Evolutionary conservation across 2,888 invertebrate species (phyloP), one percentile per base, ranked within the genome.

Genomic region (Yponomeuta sedellus): DNA sequence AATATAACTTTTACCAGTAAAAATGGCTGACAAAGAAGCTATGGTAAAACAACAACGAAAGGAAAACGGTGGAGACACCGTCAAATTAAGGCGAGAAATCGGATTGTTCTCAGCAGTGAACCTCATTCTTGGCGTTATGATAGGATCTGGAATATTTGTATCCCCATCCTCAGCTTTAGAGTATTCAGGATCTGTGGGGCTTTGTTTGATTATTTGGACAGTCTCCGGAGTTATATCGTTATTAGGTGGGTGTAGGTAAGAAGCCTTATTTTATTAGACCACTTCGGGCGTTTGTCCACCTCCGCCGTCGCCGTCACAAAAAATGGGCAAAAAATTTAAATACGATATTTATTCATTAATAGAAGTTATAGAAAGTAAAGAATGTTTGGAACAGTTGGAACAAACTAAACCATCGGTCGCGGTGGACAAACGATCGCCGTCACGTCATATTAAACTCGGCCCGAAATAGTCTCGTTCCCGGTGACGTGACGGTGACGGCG

Each of bases 91-190:
- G 81, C 88, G 96, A 71, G 94, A 95, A 79, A 86, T 97, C 64
- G 97, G 97, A 0, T 91, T 97, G 1, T 93, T 96, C 77, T 96
- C 96, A 64, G 97, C 97, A 8, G 93, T 96, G 40, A 96, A 95
- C 77, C 92, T 97, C 71, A 97, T 97, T 71, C 92, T 97, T 12
- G 96, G 97, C 65, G 96, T 97, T 6, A 97, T 97, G 97, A 97
- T 97, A 71, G 97, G 97, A 61, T 97, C 97, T 10, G 97, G 97
- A 66, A 96, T 97, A 69, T 97, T 97, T 77, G 94, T 97, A 8
- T 96, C 97, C 0, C 96, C 97, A 1, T 93, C 95, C 4, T 94
- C 94, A 8, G 97, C 97, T 0, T 85, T 97, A 44, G 85, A 92
- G 72, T 92, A 94, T 72, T 94, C 96, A 0, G 97, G 97, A 56